phyloP scores from a whole-genome alignment of 1,140 invertebrate species.

The Battus philenor region DNA sequence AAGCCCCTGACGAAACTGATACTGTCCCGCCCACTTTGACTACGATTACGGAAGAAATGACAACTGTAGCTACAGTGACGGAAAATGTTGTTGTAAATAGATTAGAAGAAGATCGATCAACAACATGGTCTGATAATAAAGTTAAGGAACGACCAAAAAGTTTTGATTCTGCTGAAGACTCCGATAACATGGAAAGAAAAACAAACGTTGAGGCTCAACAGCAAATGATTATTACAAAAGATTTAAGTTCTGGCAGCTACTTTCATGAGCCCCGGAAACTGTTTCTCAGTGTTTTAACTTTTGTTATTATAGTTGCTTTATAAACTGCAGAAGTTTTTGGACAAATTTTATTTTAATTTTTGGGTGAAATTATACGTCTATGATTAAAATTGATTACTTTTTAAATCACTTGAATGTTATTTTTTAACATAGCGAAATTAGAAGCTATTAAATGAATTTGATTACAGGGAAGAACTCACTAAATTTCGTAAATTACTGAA shows the following conservation, averaged over 20 bases:
- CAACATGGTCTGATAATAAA: constrained; percentile 29
- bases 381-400: constrained; percentile 7
- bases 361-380: constrained; percentile 3
- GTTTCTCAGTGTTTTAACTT: constrained; percentile 25
- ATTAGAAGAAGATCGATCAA: constrained; percentile 9
- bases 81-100: constrained; percentile 11
- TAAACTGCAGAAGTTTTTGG: neutral
- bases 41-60: constrained; percentile 4
- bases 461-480: no score
- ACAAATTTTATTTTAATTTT: constrained; percentile 1
- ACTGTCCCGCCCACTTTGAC: constrained; percentile 6
- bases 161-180: constrained; percentile 17
- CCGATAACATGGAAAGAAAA: constrained; percentile 26
- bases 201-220: constrained; percentile 39
- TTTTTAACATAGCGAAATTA: no score
- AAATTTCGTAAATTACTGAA: no score
- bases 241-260: constrained; percentile 15
- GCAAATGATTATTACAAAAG: constrained; percentile 24
- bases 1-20: constrained; percentile 9
- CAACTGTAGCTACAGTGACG: constrained; percentile 4
- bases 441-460: no score
- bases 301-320: constrained; percentile 4
- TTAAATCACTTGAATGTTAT: neutral
- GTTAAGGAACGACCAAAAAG: constrained; percentile 18
- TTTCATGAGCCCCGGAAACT: constrained; percentile 15